phyloP scores from a whole-genome alignment of 2,888 invertebrate genomes.

The Plagodis pulveraria region DNA sequence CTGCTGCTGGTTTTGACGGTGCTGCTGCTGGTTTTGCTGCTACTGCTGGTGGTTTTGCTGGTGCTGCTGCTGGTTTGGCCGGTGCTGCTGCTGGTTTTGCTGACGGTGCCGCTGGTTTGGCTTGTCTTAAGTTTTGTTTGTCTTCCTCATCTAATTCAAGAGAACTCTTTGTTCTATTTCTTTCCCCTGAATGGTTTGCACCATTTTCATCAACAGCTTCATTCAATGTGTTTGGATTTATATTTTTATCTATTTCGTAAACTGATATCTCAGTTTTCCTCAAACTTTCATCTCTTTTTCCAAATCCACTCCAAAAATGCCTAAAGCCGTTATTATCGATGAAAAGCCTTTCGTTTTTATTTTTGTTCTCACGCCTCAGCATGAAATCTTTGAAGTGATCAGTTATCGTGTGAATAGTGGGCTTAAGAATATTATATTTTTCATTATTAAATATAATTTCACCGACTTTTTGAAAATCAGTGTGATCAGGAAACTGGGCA shows the following conservation, averaged over 20 bases:
- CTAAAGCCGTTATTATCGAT: constrained; percentile 65
- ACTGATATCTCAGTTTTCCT: constrained; percentile 44
- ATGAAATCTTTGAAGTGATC: constrained; percentile 63
- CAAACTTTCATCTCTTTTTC: constrained; percentile 36
- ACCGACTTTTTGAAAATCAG: constrained; percentile 63
- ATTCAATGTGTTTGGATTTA: background rate
- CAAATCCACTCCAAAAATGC: constrained; percentile 62
- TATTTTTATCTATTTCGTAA: constrained; percentile 12
- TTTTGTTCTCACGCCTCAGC: constrained; percentile 40
- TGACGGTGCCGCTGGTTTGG: background rate
- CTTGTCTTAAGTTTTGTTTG: background rate
- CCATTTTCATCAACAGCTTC: background rate
- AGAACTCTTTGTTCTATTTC: constrained; percentile 4
- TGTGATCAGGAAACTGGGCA: constrained; percentile 45
- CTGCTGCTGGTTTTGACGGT: background rate
- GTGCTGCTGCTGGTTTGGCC: background rate
- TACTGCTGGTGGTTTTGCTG: background rate
- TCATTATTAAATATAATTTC: constrained; percentile 54
- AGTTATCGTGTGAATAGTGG: constrained; percentile 52
- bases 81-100: background rate
- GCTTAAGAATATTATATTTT: constrained; percentile 61
- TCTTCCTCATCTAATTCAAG: constrained; percentile 4
- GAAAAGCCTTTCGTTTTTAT: constrained; percentile 47
- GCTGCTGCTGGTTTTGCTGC: background rate
- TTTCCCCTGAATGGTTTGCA: background rate